Evolutionary conservation across 2,888 invertebrate genomes (phyloP).

Genomic region (Archips xylosteana): DNA sequence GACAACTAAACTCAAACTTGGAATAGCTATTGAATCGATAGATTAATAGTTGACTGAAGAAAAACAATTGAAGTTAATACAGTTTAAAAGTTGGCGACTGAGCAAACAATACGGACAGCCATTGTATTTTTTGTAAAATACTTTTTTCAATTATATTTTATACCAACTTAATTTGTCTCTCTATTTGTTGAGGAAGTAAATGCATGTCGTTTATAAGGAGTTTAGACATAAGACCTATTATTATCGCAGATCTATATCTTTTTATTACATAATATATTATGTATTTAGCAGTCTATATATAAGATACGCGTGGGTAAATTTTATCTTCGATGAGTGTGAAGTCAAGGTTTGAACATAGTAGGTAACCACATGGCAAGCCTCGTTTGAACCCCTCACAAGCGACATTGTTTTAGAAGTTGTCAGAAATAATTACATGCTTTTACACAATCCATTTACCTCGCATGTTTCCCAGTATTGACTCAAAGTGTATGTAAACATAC

Average conservation of each 20-base stretch:
- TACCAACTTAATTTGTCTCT: too few relatives aligned
- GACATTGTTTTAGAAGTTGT: slow-evolving; percentile 3
- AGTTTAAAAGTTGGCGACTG: not conserved
- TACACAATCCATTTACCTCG: slow-evolving; percentile 3
- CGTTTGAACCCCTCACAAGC: not conserved
- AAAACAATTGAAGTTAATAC: not conserved
- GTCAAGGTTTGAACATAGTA: not conserved
- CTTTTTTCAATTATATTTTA: too few relatives aligned
- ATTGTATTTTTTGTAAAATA: too few relatives aligned
- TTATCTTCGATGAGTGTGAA: not conserved
- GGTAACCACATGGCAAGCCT: not conserved
- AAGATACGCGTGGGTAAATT: not conserved
- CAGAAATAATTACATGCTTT: slow-evolving; percentile 8
- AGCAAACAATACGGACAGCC: too few relatives aligned
- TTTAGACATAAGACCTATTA: too few relatives aligned
- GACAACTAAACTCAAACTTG: not conserved
- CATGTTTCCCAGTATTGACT: not conserved
- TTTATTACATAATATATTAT: too few relatives aligned
- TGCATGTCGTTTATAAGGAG: too few relatives aligned
- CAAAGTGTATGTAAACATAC: not conserved
- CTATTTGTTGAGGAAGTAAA: too few relatives aligned
- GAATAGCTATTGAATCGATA: not conserved
- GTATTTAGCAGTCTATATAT: too few relatives aligned
- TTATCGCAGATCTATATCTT: too few relatives aligned
- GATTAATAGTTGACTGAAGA: not conserved